These are phyloP conservation scores for Drosophila sordidula DNA, from an alignment of 2,888 invertebrate species.

Conservation along the genomic window DNA sequence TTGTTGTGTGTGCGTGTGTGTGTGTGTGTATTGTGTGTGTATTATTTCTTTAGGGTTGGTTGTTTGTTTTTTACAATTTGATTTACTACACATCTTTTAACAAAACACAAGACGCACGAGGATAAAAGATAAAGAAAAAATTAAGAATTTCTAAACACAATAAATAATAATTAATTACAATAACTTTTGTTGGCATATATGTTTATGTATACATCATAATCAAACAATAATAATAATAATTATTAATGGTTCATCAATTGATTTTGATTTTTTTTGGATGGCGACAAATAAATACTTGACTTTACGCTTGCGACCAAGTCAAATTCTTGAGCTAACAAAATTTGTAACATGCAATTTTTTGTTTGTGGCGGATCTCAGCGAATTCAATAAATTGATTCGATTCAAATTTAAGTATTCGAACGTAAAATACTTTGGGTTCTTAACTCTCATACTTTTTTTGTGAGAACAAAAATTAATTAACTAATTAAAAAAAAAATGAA, in stretches of 20 bases:
- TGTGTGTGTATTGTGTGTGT: slow-evolving; percentile 4
- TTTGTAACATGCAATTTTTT: slow-evolving; percentile 20
- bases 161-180: slow-evolving; percentile 72
- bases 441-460: slow-evolving; percentile 5
- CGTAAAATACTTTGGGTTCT: slow-evolving; percentile 71
- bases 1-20: slow-evolving; percentile 17
- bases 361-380: slow-evolving; percentile 10
- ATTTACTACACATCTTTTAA: slow-evolving; percentile 31
- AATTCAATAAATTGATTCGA: slow-evolving; percentile 32
- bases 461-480: slow-evolving; percentile 35
- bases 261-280: slow-evolving; percentile 44
- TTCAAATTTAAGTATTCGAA: slow-evolving; percentile 70
- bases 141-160: slow-evolving; percentile 38
- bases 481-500: slow-evolving; percentile 40
- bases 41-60: neutral
- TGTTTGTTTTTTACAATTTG: slow-evolving; percentile 11
- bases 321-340: slow-evolving; percentile 12
- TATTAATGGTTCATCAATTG: slow-evolving; percentile 23
- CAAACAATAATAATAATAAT: slow-evolving; percentile 56
- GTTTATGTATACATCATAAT: slow-evolving; percentile 28
- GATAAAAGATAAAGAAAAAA: neutral
- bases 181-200: slow-evolving; percentile 44
- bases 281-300: slow-evolving; percentile 63
- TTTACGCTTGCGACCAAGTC: slow-evolving; percentile 10
- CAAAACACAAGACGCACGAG: slow-evolving; percentile 27